phyloP scores from a whole-genome alignment of 2,113 vertebrate genomes.

The Oplegnathus fasciatus region DNA sequence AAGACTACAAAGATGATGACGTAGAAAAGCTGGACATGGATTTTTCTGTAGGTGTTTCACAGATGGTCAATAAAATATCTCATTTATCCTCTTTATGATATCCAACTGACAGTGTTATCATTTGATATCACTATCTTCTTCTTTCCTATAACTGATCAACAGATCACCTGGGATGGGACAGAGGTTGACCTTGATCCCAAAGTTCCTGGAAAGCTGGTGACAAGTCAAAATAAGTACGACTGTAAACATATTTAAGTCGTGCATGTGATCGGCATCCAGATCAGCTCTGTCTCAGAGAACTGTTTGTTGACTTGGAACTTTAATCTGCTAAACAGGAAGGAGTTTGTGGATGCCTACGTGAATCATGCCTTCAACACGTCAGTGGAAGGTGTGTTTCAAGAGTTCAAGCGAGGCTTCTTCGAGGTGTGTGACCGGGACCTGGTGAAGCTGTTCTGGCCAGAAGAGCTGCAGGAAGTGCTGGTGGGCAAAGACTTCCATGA shows the following conservation, averaged over 20 bases:
- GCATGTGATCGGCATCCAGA: no score
- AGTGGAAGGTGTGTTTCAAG: conserved; percentile 81
- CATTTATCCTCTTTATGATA: not conserved
- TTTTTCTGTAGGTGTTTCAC: conserved; percentile 79
- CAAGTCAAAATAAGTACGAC: conserved; percentile 78
- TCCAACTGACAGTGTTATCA: not conserved
- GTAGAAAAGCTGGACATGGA: conserved; percentile 59
- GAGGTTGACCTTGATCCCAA: conserved; percentile 73
- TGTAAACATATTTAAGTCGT: not conserved
- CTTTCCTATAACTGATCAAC: conserved; percentile 45
- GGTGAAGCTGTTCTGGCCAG: conserved; percentile 82
- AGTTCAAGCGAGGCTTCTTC: conserved; percentile 88
- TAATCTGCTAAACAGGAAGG: conserved; percentile 69
- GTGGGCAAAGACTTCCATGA: conserved; percentile 83
- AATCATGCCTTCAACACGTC: conserved; percentile 85
- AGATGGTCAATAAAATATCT: not conserved
- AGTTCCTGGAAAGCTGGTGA: conserved; percentile 72
- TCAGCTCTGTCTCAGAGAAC: not conserved
- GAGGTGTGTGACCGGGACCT: conserved; percentile 78
- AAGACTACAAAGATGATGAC: conserved; percentile 70
- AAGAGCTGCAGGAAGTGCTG: conserved; percentile 84
- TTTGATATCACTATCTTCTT: not conserved
- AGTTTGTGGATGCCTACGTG: conserved; percentile 85
- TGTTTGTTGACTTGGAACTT: not conserved
- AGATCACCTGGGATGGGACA: conserved; percentile 78